phyloP scores from a whole-genome alignment of 2,888 invertebrate species.

The Trissonchulus latispiculum region DNA sequence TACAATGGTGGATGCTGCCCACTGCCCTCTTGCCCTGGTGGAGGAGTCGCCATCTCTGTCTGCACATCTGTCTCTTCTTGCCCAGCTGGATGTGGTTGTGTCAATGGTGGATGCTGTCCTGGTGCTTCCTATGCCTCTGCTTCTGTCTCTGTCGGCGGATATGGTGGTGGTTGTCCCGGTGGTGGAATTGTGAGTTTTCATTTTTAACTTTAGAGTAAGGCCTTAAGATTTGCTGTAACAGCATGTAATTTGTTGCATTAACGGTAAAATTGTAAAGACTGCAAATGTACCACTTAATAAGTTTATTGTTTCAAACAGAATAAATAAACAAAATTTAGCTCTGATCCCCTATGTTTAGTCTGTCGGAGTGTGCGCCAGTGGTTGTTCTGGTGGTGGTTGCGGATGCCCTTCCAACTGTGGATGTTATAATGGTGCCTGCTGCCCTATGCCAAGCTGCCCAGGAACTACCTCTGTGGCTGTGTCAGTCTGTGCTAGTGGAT shows the following conservation, averaged over 20 bases:
- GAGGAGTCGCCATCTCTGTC: not conserved
- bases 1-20: constrained; percentile 17
- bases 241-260: too few relatives aligned
- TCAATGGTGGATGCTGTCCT: constrained; percentile 5
- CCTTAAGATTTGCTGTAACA: too few relatives aligned
- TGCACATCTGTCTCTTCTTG: not conserved
- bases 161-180: not conserved
- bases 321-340: too few relatives aligned
- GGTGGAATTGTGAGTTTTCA: not conserved
- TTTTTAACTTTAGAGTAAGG: too few relatives aligned
- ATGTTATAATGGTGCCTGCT: constrained; percentile 28
- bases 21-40: not conserved
- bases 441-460: constrained; percentile 17
- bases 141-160: not conserved
- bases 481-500: not conserved
- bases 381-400: not conserved
- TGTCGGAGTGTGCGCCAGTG: not conserved
- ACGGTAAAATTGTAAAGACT: too few relatives aligned
- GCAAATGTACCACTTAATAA: too few relatives aligned
- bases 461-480: constrained; percentile 19
- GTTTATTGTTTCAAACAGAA: too few relatives aligned
- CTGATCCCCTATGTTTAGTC: too few relatives aligned
- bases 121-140: not conserved
- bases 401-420: not conserved
- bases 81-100: not conserved